Evolutionary conservation across 2,797 vertebrate genomes (phyloP).

Genomic region (Helostoma temminkii): DNA sequence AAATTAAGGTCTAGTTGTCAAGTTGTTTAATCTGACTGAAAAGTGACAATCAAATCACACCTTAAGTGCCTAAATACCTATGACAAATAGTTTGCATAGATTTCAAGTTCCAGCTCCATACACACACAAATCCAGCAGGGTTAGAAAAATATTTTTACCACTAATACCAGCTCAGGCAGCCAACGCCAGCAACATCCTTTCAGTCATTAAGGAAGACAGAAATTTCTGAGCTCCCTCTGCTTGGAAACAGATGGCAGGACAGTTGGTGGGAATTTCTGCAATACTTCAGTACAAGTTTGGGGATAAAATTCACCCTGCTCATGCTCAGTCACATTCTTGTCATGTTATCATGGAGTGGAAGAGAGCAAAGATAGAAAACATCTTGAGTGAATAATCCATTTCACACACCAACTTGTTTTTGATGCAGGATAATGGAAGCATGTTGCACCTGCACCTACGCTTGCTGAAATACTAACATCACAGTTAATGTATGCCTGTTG

Average conservation of each 20-base stretch:
- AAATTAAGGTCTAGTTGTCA: too few relatives aligned
- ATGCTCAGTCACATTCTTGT: slow-evolving; percentile 37
- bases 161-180: slow-evolving; percentile 62
- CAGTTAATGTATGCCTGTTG: not conserved
- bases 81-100: slow-evolving; percentile 57
- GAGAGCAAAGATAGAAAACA: slow-evolving; percentile 16
- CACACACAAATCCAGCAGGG: slow-evolving; percentile 59
- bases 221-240: slow-evolving; percentile 58
- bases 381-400: slow-evolving; percentile 19
- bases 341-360: slow-evolving; percentile 22
- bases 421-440: slow-evolving; percentile 25
- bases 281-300: slow-evolving; percentile 64
- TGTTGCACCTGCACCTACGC: slow-evolving; percentile 1
- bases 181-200: slow-evolving; percentile 66
- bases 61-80: slow-evolving; percentile 25
- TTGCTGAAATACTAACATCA: not conserved
- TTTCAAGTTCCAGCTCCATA: slow-evolving; percentile 43
- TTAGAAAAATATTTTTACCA: slow-evolving; percentile 62
- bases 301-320: slow-evolving; percentile 61
- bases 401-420: slow-evolving; percentile 15
- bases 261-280: slow-evolving; percentile 81
- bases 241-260: slow-evolving; percentile 81
- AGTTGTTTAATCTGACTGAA: too few relatives aligned
- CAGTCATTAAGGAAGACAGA: slow-evolving; percentile 58
- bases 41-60: slow-evolving; percentile 19